Evolutionary conservation across 2,113 vertebrate species (phyloP).

Genomic region (Hippocampus comes): DNA sequence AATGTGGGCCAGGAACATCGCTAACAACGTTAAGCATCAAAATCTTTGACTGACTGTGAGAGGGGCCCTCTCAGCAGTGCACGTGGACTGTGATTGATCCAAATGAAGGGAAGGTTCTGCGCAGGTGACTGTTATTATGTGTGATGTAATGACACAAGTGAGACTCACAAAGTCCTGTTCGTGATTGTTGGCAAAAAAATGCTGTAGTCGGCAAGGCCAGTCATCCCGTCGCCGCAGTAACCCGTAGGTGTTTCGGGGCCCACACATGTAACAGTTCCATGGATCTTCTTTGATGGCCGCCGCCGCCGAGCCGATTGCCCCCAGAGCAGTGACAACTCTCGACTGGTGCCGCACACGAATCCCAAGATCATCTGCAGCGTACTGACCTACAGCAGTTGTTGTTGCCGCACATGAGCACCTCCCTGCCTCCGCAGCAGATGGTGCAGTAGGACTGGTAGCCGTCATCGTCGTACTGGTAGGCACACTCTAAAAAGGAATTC

Average conservation of each 20-base stretch:
- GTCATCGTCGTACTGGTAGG: slow-evolving; percentile 94
- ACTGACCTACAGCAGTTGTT: slow-evolving; percentile 96
- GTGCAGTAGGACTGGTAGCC: slow-evolving; percentile 99
- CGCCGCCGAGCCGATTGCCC: slow-evolving; percentile 84
- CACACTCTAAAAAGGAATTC: slow-evolving; percentile 98
- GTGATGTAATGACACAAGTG: background rate
- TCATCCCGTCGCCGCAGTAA: slow-evolving; percentile 89
- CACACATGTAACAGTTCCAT: slow-evolving; percentile 99
- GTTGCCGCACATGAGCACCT: slow-evolving; percentile 98
- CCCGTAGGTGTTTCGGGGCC: slow-evolving; percentile 81
- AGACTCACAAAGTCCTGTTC: slow-evolving; percentile 96
- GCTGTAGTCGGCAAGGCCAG: slow-evolving; percentile 92
- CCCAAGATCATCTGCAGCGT: background rate
- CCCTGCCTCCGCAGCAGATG: slow-evolving; percentile 95
- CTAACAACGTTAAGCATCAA: too few relatives aligned
- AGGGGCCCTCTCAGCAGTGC: too few relatives aligned
- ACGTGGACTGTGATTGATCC: too few relatives aligned
- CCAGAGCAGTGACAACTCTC: too few relatives aligned
- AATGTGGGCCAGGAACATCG: too few relatives aligned
- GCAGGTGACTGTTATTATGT: background rate
- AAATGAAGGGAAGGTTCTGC: background rate
- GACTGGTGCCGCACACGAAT: background rate
- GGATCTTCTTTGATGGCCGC: slow-evolving; percentile 94
- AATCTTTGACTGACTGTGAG: too few relatives aligned
- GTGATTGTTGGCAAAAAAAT: slow-evolving; percentile 98